Evolutionary conservation across 1,140 invertebrate species (phyloP), one percentile per base, ranked within the genome.

Genomic region (Apis laboriosa): DNA sequence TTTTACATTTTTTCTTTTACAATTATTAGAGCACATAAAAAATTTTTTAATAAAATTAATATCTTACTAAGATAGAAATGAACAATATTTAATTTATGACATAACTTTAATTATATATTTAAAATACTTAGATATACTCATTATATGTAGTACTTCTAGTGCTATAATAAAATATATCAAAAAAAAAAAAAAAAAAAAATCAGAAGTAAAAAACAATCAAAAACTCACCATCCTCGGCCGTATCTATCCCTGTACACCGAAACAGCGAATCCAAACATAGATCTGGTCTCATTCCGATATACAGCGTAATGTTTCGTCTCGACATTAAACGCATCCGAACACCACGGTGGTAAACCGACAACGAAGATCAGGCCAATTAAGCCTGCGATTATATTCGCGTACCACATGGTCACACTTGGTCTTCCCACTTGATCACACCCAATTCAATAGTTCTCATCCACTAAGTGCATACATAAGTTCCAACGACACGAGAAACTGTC

Each of bases 211-310:
- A 88, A 53, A 7, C 34, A n/a, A 28, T 11, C 28, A n/a, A 17
- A 49, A 13, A 68, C 88, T 87, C 61, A 90, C 92, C 91, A 92
- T 84, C 92, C 92, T n/a, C 88, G 87, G 12, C 88, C 77, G 5
- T 70, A 53, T 53, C 56, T 80, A 72, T 92, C 92, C 28, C 91
- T 86, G 85, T 93, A 91, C 51, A 88, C 85, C 11, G 92, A 89
- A 49, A 92, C 91, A 0, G 92, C 87, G 83, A 91, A 93, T 53
- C 92, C 92, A 64, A 93, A 93, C 92, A 92, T 93, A 64, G 91
- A 92, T 0, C 67, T 84, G 8, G 49, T 56, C 34, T 90, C 90
- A 24, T 83, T 84, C 9, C 75, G 84, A 67, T 93, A 92, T 77
- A 92, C 76, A 21, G 92, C 85, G 43, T 90, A 92, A 73, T 93